phyloP scores from a whole-genome alignment of 2,113 vertebrate species.

The Ailurus styani region DNA sequence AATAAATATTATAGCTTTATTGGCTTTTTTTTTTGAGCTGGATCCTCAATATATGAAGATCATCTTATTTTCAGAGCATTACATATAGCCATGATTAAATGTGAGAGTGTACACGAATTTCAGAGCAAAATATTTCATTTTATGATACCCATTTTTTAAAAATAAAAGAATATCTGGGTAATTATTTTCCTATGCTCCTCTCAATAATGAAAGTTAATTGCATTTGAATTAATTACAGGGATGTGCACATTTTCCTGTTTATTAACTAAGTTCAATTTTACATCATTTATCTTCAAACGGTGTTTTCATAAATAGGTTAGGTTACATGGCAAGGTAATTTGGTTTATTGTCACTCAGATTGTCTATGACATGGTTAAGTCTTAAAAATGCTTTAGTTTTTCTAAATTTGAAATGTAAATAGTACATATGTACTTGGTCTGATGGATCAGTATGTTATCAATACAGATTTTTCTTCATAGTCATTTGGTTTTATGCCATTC shows the following conservation, averaged over 20 bases:
- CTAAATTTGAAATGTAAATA: constrained; percentile 13
- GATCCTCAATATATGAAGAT: background rate
- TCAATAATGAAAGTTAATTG: background rate
- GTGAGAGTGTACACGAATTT: background rate
- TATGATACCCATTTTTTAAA: background rate
- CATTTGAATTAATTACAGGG: background rate
- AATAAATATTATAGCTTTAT: background rate
- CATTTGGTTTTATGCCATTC: background rate
- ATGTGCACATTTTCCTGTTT: background rate
- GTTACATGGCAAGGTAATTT: background rate
- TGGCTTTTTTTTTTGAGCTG: background rate
- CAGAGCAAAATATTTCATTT: background rate
- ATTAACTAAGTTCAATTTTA: background rate
- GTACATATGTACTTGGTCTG: background rate
- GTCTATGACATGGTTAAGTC: background rate
- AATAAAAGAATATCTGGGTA: background rate
- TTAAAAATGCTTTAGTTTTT: constrained; percentile 31
- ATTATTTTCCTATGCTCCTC: constrained; percentile 10
- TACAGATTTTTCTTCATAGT: background rate
- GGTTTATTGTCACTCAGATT: background rate
- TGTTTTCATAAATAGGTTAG: constrained; percentile 9
- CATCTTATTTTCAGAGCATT: background rate
- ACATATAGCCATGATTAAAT: background rate
- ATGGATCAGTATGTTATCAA: background rate
- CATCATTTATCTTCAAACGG: background rate